Percentiles rank a stretch among this genome's conserved stretches.
These are phyloP conservation scores for Orussus abietinus DNA, from an alignment of 1,140 invertebrate genomes.

Conservation along the genomic window DNA sequence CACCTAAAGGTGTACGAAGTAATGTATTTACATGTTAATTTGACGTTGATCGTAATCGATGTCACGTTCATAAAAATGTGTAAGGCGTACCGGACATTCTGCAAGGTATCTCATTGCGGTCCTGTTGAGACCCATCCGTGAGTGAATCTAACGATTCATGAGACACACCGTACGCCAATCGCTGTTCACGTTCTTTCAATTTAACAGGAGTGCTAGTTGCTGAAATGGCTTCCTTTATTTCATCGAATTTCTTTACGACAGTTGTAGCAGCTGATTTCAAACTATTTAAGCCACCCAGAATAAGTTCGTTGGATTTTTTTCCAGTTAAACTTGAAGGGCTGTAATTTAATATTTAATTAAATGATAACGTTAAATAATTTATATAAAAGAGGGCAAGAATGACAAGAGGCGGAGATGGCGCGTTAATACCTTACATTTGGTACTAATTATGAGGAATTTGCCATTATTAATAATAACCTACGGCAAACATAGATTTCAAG, in stretches of 20 bases:
- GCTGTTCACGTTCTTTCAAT: slow-evolving; percentile 52
- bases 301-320: slow-evolving; percentile 83
- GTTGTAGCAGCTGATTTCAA: slow-evolving; percentile 81
- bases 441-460: too few species aligned
- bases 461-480: too few species aligned
- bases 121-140: slow-evolving; percentile 48
- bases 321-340: slow-evolving; percentile 77
- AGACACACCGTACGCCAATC: slow-evolving; percentile 41
- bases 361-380: background rate
- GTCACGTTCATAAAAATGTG: background rate
- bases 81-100: slow-evolving; percentile 42
- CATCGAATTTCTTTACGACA: slow-evolving; percentile 85
- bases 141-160: slow-evolving; percentile 50
- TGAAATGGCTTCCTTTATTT: slow-evolving; percentile 89
- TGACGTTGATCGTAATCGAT: background rate
- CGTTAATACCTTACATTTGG: too few species aligned
- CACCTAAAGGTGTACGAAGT: slow-evolving; percentile 28
- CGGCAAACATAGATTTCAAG: slow-evolving; percentile 8
- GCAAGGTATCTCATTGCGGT: slow-evolving; percentile 41
- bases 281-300: slow-evolving; percentile 80
- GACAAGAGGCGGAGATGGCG: too few species aligned
- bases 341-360: slow-evolving; percentile 30
- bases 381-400: too few species aligned
- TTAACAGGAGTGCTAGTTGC: slow-evolving; percentile 82
- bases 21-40: slow-evolving; percentile 1